A percentile compares a stretch with the other conserved stretches of the same genome.
Evolutionary conservation across 2,888 invertebrate species (phyloP).

Genomic region (Lasioglossum pauxillum): DNA sequence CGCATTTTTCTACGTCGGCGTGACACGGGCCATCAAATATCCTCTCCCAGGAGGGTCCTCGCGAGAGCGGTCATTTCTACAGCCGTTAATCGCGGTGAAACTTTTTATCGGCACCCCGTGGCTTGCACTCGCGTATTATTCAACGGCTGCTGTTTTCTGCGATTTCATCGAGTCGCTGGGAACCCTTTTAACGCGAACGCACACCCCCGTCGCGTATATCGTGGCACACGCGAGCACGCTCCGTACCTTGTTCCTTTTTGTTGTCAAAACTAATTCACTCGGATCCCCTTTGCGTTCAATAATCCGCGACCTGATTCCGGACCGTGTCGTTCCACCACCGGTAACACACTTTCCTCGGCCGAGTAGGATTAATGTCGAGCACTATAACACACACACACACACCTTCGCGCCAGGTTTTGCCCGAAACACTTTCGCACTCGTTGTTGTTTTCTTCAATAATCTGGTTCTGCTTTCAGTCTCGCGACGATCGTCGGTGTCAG

Average conservation of each 20-base stretch:
- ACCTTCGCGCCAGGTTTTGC: background rate
- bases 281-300: background rate
- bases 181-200: background rate
- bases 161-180: background rate
- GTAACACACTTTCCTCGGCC: background rate
- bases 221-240: slow-evolving; percentile 22
- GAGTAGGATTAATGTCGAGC: background rate
- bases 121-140: slow-evolving; percentile 36
- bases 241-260: background rate
- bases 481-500: slow-evolving; percentile 10
- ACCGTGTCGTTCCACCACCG: background rate
- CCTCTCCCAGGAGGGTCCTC: background rate
- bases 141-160: slow-evolving; percentile 2
- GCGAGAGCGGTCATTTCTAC: background rate
- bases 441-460: slow-evolving; percentile 1
- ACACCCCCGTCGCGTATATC: background rate
- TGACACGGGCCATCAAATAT: slow-evolving; percentile 15
- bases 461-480: slow-evolving; percentile 2
- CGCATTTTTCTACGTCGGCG: slow-evolving; percentile 56
- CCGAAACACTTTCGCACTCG: slow-evolving; percentile 7
- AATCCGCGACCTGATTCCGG: background rate
- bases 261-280: slow-evolving; percentile 2
- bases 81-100: background rate
- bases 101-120: background rate
- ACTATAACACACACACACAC: background rate